Conservation (phyloP, 2,113 vertebrate species). For the Suncus etruscus region DNA sequence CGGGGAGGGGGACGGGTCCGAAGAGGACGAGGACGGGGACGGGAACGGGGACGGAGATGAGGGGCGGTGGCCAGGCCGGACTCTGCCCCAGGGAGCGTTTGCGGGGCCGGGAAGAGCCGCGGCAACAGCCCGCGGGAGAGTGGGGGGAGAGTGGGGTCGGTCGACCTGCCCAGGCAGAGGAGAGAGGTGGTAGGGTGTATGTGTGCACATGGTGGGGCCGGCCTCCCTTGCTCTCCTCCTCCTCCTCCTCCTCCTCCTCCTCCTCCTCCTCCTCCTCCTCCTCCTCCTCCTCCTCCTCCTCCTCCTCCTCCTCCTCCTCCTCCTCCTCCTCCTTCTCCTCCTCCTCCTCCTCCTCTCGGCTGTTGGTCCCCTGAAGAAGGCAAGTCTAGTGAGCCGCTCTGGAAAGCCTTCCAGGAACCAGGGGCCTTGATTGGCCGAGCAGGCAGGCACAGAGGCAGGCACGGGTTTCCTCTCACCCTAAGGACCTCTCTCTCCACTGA, state of each 20-base stretch:
- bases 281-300: neutral
- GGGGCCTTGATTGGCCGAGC: neutral
- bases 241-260: no score
- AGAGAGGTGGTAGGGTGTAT: constrained; percentile 32
- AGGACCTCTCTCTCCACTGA: constrained; percentile 27
- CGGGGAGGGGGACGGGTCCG: constrained; percentile 72
- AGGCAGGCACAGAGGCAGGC: neutral
- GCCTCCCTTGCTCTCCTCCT: neutral
- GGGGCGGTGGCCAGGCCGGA: constrained; percentile 61
- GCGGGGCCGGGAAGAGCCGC: constrained; percentile 77
- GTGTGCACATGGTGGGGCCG: constrained; percentile 41
- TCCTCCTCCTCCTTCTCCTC: no score
- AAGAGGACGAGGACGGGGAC: constrained; percentile 42
- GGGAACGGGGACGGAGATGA: constrained; percentile 49
- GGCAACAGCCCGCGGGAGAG: constrained; percentile 17
- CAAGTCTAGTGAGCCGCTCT: neutral
- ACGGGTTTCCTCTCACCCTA: constrained; percentile 57
- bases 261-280: neutral
- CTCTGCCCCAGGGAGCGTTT: constrained; percentile 69
- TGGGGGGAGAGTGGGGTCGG: constrained; percentile 61
- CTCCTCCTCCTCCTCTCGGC: neutral
- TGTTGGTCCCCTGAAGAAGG: neutral
- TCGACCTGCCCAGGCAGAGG: constrained; percentile 14
- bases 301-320: neutral
- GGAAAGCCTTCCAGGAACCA: constrained; percentile 18